phyloP scores from a whole-genome alignment of 2,888 invertebrate species.

The Sesia apiformis region DNA sequence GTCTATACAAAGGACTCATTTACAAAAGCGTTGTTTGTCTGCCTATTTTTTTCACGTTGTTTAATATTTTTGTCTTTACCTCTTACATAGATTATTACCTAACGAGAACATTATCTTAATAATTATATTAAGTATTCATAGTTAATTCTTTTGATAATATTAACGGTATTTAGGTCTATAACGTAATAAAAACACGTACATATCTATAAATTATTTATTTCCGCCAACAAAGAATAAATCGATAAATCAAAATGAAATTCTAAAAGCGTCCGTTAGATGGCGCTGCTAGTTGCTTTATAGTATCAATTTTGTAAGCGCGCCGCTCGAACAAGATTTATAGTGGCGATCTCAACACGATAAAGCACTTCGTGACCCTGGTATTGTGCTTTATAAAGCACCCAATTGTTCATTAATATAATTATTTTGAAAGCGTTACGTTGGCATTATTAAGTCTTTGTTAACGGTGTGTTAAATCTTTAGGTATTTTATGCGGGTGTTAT shows the following conservation, averaged over 20 bases:
- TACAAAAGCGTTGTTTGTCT: no score
- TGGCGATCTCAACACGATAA: slow-evolving; percentile 11
- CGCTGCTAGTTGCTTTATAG: background rate
- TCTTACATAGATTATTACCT: no score
- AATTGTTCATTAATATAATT: slow-evolving; percentile 8
- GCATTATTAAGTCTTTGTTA: background rate
- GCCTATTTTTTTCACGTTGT: no score
- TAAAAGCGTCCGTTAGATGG: background rate
- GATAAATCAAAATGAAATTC: background rate
- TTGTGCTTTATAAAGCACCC: slow-evolving; percentile 3
- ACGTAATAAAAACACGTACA: no score
- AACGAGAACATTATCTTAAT: no score
- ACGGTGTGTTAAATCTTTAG: background rate
- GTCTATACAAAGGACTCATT: no score
- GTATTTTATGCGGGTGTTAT: background rate
- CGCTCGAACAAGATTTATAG: slow-evolving; percentile 3
- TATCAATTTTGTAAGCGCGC: background rate
- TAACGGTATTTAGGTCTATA: no score
- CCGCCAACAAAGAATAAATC: background rate
- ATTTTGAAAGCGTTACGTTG: background rate
- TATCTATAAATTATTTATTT: no score
- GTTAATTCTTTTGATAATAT: no score
- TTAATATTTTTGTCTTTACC: no score
- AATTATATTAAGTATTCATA: no score
- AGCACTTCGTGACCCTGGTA: slow-evolving; percentile 10